A percentile compares a stretch with the other conserved stretches of the same genome.
These are phyloP conservation scores for Tachysurus fulvidraco DNA, from an alignment of 2,113 vertebrate species.

Conservation along the genomic window DNA sequence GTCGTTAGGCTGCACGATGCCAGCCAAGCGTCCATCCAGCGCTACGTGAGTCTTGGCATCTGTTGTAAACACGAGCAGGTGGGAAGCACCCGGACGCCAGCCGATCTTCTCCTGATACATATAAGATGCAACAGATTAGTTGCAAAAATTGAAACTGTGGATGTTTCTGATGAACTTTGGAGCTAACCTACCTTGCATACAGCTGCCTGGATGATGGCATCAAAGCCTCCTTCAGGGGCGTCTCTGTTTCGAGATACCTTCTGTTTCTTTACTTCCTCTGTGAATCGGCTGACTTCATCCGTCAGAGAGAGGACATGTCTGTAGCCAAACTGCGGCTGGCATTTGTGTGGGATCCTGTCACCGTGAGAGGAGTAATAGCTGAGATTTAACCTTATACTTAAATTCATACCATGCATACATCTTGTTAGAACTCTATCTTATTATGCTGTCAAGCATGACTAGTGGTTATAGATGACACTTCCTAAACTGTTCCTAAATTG, in stretches of 20 bases:
- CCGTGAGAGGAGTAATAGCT: not conserved
- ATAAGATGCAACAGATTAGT: not conserved
- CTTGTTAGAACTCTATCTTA: not conserved
- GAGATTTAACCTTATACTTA: not conserved
- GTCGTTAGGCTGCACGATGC: conserved; percentile 91
- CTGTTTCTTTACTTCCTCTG: conserved; percentile 92
- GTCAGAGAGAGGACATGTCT: conserved; percentile 91
- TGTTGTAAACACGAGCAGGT: conserved; percentile 93
- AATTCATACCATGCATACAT: not conserved
- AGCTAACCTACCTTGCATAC: conserved; percentile 82
- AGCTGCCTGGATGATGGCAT: conserved; percentile 94
- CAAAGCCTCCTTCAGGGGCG: conserved; percentile 93
- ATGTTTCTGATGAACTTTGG: not conserved
- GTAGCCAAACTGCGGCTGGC: conserved; percentile 94
- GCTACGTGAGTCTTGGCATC: conserved; percentile 96
- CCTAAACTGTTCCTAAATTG: not conserved
- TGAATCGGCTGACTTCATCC: conserved; percentile 89
- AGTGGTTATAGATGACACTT: not conserved
- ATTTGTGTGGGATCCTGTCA: conserved; percentile 72
- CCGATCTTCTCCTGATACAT: conserved; percentile 85
- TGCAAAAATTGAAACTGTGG: not conserved
- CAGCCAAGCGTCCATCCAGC: conserved; percentile 89
- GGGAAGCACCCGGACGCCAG: conserved; percentile 93
- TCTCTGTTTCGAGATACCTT: conserved; percentile 92
- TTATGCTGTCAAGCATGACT: not conserved